Evolutionary conservation across 2,113 vertebrate genomes (phyloP), one percentile per base, ranked within the genome.

Genomic region (Pachypanchax playfairii): DNA sequence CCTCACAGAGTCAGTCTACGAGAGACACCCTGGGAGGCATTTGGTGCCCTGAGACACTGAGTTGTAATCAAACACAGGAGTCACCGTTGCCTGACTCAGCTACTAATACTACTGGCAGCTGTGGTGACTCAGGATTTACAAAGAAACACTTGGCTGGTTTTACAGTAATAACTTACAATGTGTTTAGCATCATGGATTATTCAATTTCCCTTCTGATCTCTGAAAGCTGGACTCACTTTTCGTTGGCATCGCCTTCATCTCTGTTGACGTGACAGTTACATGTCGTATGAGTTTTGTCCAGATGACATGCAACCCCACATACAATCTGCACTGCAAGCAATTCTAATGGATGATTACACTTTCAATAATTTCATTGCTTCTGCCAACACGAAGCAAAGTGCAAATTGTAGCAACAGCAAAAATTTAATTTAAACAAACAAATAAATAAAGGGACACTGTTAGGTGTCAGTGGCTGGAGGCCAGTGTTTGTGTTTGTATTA

Each of bases 21-120:
- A 68, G 75, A 90, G 75, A 86, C 81, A 68, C 71, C 55, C 66
- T 60, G 70, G 70, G 85, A 89, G 82, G 81, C 60, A 52, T 77
- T 59, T 70, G 53, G 64, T 65, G 65, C 54, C 65, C 52, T 35
- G 43, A 73, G 70, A 81, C 80, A 58, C 25, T 6, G 29, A 61
- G 49, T 33, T 58, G 33, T 79, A 90, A 85, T 85, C 67, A 87
- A 77, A 79, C 55, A 43, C 85, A 79, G 72, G 60, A 83, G 61
- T 67, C 68, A 26, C 54, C 43, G 50, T 46, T 18, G 60, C 60
- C 76, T 87, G 82, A 87, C 65, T 90, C 85, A 80, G 73, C 66
- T 79, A 43, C 75, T 79, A 76, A 69, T 73, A 66, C 75, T 70
- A 56, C 43, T 52, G 67, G 61, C 70, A 79, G 61, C 73, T 72